Base-by-base conservation (phyloP, 2,113 vertebrate genomes). In the Neolamprologus kungweensis region DNA sequence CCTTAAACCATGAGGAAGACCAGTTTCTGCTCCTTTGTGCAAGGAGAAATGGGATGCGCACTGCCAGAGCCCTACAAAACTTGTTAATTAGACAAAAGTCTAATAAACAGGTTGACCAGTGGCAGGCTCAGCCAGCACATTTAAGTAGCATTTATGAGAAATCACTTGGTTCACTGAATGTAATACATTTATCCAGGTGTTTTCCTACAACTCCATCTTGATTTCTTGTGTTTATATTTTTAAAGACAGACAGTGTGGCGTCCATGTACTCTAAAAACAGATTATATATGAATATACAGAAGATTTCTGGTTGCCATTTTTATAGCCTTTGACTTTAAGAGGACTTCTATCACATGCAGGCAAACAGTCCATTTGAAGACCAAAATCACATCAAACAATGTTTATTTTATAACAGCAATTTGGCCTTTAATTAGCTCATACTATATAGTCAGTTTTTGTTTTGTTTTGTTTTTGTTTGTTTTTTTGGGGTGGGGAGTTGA, bases 121-220 rank as follows among this genome's bases (percentile, higher is more conserved):
- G 16, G 57, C 28, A 33, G 57, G 57, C 57, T 19, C 16, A 63
- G 58, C 28, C 28, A 33, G 16, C 28, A 63, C 58, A 19, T 63
- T 0, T 28, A 63, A 33, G 58, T 19, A 19, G 28, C 58, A 63
- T 33, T 33, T 3, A 33, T 63, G 58, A 63, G 58, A 33, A 63
- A 63, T 63, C 28, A 63, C 28, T 63, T 19, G 58, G 5, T 60
- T 60, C 9, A 33, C 57, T 33, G 57, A 17, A 31, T 60, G 14
- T 60, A 17, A 60, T 60, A 60, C 57, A 60, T 60, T 19, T 33
- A 60, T 31, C 57, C 57, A 31, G 14, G 14, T 60, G 57, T 60
- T 60, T 31, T 60, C 8, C 26, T 31, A 60, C 14, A 60, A 60
- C 14, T 60, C 26, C 14, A 31, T 60, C 57, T 60, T 19, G 57